These are phyloP conservation scores for Dendropsophus ebraccatus DNA, from an alignment of 2,113 vertebrate genomes.

Conservation along the genomic window DNA sequence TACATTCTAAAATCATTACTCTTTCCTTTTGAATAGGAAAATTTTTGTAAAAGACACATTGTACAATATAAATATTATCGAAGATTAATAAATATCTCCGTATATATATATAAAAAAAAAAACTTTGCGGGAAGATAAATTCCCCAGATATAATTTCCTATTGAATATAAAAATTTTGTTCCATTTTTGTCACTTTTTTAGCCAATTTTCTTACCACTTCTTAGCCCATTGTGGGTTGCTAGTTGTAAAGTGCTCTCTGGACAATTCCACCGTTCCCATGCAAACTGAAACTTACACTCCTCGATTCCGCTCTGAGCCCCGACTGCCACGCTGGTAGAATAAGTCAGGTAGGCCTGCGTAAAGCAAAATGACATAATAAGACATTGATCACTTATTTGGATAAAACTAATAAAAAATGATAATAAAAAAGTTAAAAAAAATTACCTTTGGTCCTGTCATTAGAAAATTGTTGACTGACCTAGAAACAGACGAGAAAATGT, in stretches of 20 bases:
- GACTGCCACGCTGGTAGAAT: conserved; percentile 86
- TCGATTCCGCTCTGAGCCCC: conserved; percentile 91
- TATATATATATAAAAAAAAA: too few relatives aligned
- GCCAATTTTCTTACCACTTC: conserved; percentile 79
- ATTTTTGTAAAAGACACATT: too few relatives aligned
- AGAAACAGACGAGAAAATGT: conserved; percentile 60
- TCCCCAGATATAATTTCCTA: too few relatives aligned
- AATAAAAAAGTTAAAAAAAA: neutral
- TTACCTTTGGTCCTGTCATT: conserved; percentile 98
- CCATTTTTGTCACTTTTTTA: neutral
- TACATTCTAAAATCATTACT: too few relatives aligned
- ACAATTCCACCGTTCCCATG: conserved; percentile 96
- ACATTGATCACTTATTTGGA: neutral
- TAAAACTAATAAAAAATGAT: too few relatives aligned
- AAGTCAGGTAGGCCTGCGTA: conserved; percentile 88
- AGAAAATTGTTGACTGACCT: conserved; percentile 98
- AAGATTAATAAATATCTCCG: too few relatives aligned
- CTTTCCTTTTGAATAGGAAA: too few relatives aligned
- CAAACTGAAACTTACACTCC: conserved; percentile 95
- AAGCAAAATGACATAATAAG: conserved; percentile 43
- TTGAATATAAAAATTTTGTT: neutral
- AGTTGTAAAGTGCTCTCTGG: conserved; percentile 90
- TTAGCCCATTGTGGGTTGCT: conserved; percentile 86
- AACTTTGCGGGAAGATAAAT: too few relatives aligned
- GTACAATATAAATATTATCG: too few relatives aligned